Conservation (phyloP, 2,797 vertebrate genomes). For the Lepidocolaptes lacrymiger region DNA sequence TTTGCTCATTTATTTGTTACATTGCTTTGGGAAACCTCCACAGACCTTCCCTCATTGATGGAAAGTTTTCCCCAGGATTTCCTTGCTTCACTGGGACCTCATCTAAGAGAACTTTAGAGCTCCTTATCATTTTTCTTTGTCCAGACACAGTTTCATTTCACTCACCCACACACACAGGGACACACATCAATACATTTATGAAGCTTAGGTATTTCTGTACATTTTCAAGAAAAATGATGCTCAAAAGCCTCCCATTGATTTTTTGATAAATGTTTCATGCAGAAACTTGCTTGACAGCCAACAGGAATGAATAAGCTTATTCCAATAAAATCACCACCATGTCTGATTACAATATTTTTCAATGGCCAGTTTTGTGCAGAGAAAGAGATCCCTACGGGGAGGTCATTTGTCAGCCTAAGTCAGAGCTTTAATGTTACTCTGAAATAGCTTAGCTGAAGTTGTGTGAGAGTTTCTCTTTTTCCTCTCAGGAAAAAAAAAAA, state of each 20-base stretch:
- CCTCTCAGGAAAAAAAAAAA: not conserved
- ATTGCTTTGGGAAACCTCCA: not conserved
- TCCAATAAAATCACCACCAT: conserved; percentile 63
- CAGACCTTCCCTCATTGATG: not conserved
- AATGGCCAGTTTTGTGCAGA: conserved; percentile 55
- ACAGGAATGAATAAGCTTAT: conserved; percentile 66
- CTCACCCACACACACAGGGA: not conserved
- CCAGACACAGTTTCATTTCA: conserved; percentile 33
- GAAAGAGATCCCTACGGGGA: not conserved
- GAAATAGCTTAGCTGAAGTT: conserved; percentile 33
- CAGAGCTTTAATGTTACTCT: conserved; percentile 22
- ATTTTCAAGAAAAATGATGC: conserved; percentile 45
- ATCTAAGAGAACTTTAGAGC: not conserved
- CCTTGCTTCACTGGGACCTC: not conserved
- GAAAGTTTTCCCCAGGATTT: not conserved
- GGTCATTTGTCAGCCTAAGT: conserved; percentile 45
- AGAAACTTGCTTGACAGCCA: conserved; percentile 62
- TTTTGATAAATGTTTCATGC: conserved; percentile 57
- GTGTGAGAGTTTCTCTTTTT: conserved; percentile 20
- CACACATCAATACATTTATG: conserved; percentile 39
- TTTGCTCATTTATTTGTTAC: conserved; percentile 6
- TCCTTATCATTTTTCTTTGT: not conserved
- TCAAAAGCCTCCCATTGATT: conserved; percentile 50
- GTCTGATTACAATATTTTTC: conserved; percentile 67
- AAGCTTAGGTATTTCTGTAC: conserved; percentile 29